A percentile compares a stretch with the other conserved stretches of the same genome.
Conservation (phyloP, 2,113 vertebrate genomes). For the Heptranchias perlo region DNA sequence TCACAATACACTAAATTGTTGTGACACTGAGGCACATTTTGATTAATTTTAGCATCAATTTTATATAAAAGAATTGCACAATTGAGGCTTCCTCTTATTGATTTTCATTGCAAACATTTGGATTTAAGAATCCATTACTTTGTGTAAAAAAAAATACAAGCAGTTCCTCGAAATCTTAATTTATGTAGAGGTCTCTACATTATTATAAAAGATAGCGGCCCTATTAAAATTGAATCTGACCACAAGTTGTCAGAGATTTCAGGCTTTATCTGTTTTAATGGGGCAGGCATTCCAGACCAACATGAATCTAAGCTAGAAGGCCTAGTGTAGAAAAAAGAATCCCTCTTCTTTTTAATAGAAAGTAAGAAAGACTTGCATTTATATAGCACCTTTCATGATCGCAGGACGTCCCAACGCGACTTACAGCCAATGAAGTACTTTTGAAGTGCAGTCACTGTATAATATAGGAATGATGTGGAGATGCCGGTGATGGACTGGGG, state of each 20-base stretch:
- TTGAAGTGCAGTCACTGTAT: too few species aligned
- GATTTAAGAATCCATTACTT: neutral
- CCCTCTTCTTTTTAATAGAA: neutral
- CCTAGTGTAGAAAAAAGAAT: neutral
- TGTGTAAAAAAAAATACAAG: neutral
- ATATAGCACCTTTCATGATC: too few species aligned
- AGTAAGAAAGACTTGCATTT: too few species aligned
- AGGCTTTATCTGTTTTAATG: neutral
- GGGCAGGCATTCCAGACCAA: neutral
- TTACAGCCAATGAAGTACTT: too few species aligned
- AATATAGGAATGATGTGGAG: too few species aligned
- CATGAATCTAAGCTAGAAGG: neutral
- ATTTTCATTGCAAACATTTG: neutral
- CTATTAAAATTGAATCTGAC: neutral
- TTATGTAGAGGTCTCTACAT: neutral
- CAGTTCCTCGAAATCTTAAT: neutral
- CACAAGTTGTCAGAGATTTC: neutral
- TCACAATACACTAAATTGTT: neutral
- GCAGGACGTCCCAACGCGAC: too few species aligned
- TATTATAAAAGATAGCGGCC: neutral
- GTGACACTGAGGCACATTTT: neutral
- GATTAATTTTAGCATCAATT: slow-evolving; percentile 1
- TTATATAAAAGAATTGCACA: neutral
- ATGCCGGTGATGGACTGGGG: too few species aligned
- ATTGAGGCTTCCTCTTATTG: neutral